These are phyloP conservation scores for Apeira syringaria DNA, from an alignment of 2,888 invertebrate genomes.

Conservation along the genomic window DNA sequence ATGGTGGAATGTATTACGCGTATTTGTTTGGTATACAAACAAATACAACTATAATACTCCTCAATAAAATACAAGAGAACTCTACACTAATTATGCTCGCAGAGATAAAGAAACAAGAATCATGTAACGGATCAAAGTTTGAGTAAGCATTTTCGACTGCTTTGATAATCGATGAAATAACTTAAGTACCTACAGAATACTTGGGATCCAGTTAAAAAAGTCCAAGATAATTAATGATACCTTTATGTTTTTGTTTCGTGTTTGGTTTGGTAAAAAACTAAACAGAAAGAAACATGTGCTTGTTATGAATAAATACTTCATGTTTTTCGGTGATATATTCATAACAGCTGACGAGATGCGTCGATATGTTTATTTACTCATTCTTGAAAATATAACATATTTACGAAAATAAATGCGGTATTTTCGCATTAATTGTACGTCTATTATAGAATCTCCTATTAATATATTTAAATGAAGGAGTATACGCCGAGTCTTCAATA, in stretches of 20 bases:
- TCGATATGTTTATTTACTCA: neutral
- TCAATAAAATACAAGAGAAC: slow-evolving; percentile 3
- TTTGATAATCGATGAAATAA: neutral
- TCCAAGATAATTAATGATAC: neutral
- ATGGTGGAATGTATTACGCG: neutral
- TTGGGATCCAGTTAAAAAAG: neutral
- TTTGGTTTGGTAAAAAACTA: neutral
- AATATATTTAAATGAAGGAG: slow-evolving; percentile 6
- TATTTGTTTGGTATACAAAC: slow-evolving; percentile 1
- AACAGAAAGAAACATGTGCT: neutral
- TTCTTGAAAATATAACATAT: slow-evolving; percentile 2
- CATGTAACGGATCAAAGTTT: slow-evolving; percentile 6
- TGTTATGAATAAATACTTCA: neutral
- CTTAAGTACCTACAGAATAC: neutral
- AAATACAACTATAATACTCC: neutral
- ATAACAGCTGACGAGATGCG: neutral
- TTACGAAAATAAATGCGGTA: slow-evolving; percentile 5
- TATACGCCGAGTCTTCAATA: neutral
- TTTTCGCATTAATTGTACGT: slow-evolving; percentile 7
- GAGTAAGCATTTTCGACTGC: slow-evolving; percentile 3
- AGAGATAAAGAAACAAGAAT: slow-evolving; percentile 7
- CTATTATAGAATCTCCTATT: slow-evolving; percentile 11
- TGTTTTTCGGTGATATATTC: neutral
- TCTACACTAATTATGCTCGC: slow-evolving; percentile 13
- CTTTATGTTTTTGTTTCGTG: neutral